Percentiles rank a stretch among this genome's conserved stretches.
These are phyloP conservation scores for Hartigia nigra DNA, from an alignment of 2,888 invertebrate genomes.

Conservation along the genomic window DNA sequence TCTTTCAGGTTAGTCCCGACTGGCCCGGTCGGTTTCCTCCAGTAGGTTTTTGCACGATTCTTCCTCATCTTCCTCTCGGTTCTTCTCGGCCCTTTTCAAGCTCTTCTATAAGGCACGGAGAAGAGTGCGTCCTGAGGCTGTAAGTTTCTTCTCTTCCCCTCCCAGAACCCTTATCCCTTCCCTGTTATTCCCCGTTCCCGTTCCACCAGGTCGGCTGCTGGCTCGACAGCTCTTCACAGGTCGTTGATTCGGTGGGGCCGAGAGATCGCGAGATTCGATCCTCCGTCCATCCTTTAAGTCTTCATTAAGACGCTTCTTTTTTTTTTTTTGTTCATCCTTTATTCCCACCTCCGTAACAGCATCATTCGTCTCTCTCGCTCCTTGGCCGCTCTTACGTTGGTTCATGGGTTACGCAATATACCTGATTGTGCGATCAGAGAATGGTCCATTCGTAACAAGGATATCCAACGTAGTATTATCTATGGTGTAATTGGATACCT, in stretches of 20 bases:
- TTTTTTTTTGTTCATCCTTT: slow-evolving; percentile 13
- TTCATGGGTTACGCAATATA: background rate
- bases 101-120: background rate
- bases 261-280: slow-evolving; percentile 8
- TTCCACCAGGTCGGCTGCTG: slow-evolving; percentile 5
- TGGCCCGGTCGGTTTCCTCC: slow-evolving; percentile 7
- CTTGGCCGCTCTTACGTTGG: background rate
- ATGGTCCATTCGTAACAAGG: slow-evolving; percentile 17
- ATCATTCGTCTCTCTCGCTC: background rate
- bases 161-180: background rate
- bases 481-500: background rate
- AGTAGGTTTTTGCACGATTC: slow-evolving; percentile 10
- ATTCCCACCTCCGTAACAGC: slow-evolving; percentile 23
- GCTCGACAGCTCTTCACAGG: slow-evolving; percentile 8
- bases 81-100: background rate
- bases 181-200: background rate
- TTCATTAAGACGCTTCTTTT: slow-evolving; percentile 38
- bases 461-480: background rate
- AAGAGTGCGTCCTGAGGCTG: background rate
- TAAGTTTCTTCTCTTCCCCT: background rate
- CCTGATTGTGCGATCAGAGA: slow-evolving; percentile 2
- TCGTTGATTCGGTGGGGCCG: slow-evolving; percentile 12
- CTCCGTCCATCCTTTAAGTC: slow-evolving; percentile 19
- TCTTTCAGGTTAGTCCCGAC: background rate
- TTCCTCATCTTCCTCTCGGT: background rate